A percentile compares a stretch with the other conserved stretches of the same genome.
These are phyloP conservation scores for Byasa hedistus DNA, from an alignment of 2,888 invertebrate genomes.

Conservation along the genomic window DNA sequence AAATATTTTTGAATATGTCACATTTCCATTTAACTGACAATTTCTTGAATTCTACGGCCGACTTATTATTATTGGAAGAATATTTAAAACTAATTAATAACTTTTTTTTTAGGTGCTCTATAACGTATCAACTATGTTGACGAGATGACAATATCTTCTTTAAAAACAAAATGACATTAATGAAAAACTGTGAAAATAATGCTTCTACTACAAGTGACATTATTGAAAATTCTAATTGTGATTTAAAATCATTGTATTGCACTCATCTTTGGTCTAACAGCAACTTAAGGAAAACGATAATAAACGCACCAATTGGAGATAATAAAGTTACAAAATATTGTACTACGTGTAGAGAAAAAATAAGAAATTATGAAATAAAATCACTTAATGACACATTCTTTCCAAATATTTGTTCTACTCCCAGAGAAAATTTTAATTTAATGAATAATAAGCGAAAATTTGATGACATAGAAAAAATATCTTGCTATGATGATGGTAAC, in stretches of 20 bases:
- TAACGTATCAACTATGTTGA: constrained; percentile 35
- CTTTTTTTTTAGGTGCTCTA: constrained; percentile 42
- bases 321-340: constrained; percentile 62
- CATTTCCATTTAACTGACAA: no score
- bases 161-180: constrained; percentile 57
- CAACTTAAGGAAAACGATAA: constrained; percentile 55
- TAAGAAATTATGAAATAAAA: constrained; percentile 69
- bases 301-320: constrained; percentile 52
- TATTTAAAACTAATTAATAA: no score
- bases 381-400: constrained; percentile 52
- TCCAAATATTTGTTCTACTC: constrained; percentile 69
- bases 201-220: constrained; percentile 44
- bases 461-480: constrained; percentile 33
- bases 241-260: constrained; percentile 66
- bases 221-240: constrained; percentile 50
- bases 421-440: constrained; percentile 47
- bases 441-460: constrained; percentile 36
- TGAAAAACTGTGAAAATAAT: constrained; percentile 49
- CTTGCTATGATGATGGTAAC: constrained; percentile 23
- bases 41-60: no score
- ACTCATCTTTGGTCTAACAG: constrained; percentile 69
- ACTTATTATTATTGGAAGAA: no score
- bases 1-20: no score
- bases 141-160: constrained; percentile 31
- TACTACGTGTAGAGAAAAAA: constrained; percentile 69